These are phyloP conservation scores for Sinocyclocheilus grahami DNA, from an alignment of 2,113 vertebrate species.

Conservation along the genomic window DNA sequence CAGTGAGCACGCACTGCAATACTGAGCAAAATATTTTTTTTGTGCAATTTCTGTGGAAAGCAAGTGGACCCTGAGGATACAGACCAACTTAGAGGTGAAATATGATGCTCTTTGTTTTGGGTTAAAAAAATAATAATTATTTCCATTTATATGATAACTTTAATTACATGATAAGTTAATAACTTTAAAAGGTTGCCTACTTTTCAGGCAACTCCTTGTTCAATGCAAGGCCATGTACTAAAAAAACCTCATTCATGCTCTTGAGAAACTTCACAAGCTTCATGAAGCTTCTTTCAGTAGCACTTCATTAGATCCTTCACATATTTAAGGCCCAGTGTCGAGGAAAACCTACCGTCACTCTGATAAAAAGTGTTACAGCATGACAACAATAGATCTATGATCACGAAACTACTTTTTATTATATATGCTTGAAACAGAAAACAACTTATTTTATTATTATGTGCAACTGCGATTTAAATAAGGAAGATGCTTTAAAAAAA, in stretches of 20 bases:
- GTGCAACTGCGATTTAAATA: background rate
- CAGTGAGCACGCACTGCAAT: background rate
- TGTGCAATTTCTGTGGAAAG: background rate
- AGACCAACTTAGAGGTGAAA: background rate
- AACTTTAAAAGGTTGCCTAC: slow-evolving; percentile 21
- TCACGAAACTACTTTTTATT: background rate
- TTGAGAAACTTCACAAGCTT: slow-evolving; percentile 18
- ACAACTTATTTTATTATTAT: background rate
- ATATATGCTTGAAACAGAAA: background rate
- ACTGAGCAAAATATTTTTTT: background rate
- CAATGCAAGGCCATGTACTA: slow-evolving; percentile 8
- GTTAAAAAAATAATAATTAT: background rate
- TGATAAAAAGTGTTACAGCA: background rate
- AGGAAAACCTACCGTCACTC: background rate
- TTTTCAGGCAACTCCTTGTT: slow-evolving; percentile 3
- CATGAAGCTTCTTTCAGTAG: background rate
- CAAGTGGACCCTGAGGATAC: background rate
- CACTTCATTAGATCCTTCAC: slow-evolving; percentile 21
- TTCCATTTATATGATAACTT: slow-evolving; percentile 1
- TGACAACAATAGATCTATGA: background rate
- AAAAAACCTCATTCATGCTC: background rate
- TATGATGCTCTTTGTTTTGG: background rate
- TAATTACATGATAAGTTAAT: background rate
- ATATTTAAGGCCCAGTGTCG: background rate
- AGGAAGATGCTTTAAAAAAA: background rate